phyloP scores from a whole-genome alignment of 2,888 invertebrate genomes.

The Leptopilina syphax region DNA sequence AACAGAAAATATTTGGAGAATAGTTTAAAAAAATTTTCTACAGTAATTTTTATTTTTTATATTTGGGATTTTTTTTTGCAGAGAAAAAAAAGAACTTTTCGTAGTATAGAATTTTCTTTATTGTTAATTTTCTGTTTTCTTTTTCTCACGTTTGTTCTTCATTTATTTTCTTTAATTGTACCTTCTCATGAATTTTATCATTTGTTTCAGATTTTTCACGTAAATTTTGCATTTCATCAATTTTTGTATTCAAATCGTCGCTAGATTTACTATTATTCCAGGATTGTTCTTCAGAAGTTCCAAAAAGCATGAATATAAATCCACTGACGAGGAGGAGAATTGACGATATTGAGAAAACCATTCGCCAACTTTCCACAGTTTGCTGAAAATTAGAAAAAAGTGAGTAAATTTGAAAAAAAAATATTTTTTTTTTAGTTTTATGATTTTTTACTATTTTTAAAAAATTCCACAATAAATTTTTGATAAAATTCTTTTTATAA shows the following conservation, averaged over 20 bases:
- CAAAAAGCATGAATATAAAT: slow-evolving; percentile 65
- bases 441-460: neutral
- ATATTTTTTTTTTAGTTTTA: neutral
- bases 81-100: too few species aligned
- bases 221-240: slow-evolving; percentile 61
- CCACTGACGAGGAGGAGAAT: slow-evolving; percentile 63
- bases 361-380: slow-evolving; percentile 72
- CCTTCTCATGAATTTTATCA: neutral
- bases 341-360: slow-evolving; percentile 71
- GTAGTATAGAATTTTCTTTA: too few species aligned
- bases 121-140: neutral
- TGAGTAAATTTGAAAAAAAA: neutral
- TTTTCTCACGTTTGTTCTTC: slow-evolving; percentile 8
- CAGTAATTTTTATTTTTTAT: too few species aligned
- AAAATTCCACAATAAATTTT: neutral
- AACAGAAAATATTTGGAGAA: too few species aligned
- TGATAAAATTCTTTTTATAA: too few species aligned
- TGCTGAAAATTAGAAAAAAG: slow-evolving; percentile 62
- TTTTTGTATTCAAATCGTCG: slow-evolving; percentile 46
- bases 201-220: neutral
- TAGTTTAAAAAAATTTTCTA: too few species aligned
- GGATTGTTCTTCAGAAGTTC: slow-evolving; percentile 69
- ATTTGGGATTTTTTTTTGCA: too few species aligned
- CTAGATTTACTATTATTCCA: slow-evolving; percentile 66
- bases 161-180: neutral